phyloP scores from a whole-genome alignment of 2,113 vertebrate species.

The Odontesthes bonariensis region DNA sequence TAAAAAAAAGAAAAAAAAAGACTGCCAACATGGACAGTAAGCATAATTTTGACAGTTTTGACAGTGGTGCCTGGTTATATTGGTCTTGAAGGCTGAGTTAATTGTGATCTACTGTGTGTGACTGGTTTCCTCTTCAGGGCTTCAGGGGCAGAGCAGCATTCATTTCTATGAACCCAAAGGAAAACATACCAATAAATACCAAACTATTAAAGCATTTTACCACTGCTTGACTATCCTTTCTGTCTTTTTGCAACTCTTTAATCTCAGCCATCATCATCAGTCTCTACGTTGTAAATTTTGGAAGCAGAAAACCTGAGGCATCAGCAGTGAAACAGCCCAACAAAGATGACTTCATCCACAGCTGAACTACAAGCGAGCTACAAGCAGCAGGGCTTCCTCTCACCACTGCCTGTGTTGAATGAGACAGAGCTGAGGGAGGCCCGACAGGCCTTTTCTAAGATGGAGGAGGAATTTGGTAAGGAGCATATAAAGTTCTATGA shows the following conservation, averaged over 20 bases:
- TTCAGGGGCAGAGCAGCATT: not conserved
- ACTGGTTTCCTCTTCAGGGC: slow-evolving; percentile 14
- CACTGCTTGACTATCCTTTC: not conserved
- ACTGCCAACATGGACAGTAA: not conserved
- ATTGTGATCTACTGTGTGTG: slow-evolving; percentile 1
- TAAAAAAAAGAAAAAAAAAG: not conserved
- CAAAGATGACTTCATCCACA: slow-evolving; percentile 54
- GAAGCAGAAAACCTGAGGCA: slow-evolving; percentile 6
- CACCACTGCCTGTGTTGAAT: slow-evolving; percentile 72
- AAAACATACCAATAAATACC: not conserved
- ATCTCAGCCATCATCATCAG: not conserved
- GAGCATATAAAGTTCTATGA: not conserved
- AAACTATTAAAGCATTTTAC: too few relatives aligned
- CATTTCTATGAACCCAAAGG: not conserved
- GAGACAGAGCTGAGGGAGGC: slow-evolving; percentile 74
- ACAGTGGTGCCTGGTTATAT: slow-evolving; percentile 3
- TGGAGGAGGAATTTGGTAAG: slow-evolving; percentile 84
- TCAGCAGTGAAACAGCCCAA: slow-evolving; percentile 1
- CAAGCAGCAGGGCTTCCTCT: slow-evolving; percentile 77
- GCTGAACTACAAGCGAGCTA: slow-evolving; percentile 59
- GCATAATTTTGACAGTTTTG: not conserved
- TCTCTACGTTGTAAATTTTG: slow-evolving; percentile 29
- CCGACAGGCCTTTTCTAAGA: slow-evolving; percentile 69
- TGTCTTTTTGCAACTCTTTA: not conserved
- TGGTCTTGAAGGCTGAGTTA: slow-evolving; percentile 4